Percentiles rank a stretch among this genome's conserved stretches.
These are phyloP conservation scores for Salmo trutta DNA, from an alignment of 2,797 vertebrate species.

Conservation along the genomic window DNA sequence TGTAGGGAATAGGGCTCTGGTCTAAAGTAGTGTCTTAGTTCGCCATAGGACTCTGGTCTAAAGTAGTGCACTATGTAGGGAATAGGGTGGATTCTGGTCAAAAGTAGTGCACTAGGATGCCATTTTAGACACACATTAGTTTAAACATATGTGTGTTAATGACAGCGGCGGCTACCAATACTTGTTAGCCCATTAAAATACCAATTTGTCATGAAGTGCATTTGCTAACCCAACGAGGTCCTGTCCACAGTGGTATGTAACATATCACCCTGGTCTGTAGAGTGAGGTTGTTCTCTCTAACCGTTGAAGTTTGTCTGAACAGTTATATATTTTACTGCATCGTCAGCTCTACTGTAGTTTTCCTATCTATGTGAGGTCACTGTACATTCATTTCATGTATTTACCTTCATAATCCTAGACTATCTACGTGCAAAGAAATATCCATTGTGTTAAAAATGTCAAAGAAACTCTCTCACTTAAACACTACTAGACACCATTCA, in stretches of 20 bases:
- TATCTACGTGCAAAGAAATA: not conserved
- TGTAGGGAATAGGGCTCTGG: too few relatives aligned
- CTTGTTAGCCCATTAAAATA: conserved; percentile 23
- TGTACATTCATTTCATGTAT: not conserved
- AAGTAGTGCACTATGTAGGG: too few relatives aligned
- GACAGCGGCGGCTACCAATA: not conserved
- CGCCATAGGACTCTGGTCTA: too few relatives aligned
- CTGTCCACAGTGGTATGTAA: conserved; percentile 32
- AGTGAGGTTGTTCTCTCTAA: conserved; percentile 24
- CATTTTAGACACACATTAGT: too few relatives aligned
- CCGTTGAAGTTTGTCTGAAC: not conserved
- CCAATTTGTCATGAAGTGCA: conserved; percentile 26
- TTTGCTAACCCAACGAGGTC: conserved; percentile 3
- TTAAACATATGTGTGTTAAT: too few relatives aligned
- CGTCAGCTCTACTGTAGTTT: not conserved
- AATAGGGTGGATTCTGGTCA: too few relatives aligned
- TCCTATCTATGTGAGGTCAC: not conserved
- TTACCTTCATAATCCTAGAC: not conserved
- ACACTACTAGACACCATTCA: not conserved
- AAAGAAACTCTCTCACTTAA: not conserved
- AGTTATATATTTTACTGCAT: not conserved
- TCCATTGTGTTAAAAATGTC: not conserved
- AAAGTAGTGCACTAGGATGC: too few relatives aligned
- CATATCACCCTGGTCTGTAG: conserved; percentile 43
- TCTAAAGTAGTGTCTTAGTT: too few relatives aligned